Evolutionary conservation across 2,113 vertebrate species (phyloP), one percentile per base, ranked within the genome.

Genomic region (Clupea harengus): DNA sequence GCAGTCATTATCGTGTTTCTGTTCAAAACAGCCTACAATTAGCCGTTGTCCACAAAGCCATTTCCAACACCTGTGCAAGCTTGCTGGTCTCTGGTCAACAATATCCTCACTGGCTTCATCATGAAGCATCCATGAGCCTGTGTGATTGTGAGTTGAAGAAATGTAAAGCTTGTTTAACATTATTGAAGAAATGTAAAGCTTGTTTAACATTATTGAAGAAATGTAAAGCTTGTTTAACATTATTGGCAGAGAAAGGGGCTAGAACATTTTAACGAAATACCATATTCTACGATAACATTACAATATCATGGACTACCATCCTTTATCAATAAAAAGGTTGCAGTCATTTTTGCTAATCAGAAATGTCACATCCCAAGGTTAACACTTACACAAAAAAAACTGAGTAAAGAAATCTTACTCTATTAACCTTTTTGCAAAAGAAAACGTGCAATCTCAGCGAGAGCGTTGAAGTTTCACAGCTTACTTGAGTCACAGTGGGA

Each of bases 1-100:
- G 83, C 88, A 91, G 90, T 94, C 92, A 94, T 94, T 94, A 93
- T 50, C 80, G 78, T 90, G 89, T 88, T 92, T 92, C 89, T 91
- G 91, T 89, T 90, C 88, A 90, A 90, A 91, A 91, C 88, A 54
- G 22, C 22, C 54, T 89, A 82, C 90, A 83, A 90, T 90, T 92
- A 88, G 89, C 87, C 64, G 64, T 89, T 60, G 90, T 93, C 90
- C 89, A 88, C 91, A 28, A 22, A 89, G 90, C 84, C 91, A 87
- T 87, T 92, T 88, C 87, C 91, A 92, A 92, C 92, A 94, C 93
- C 93, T 94, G 93, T 85, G 90, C 89, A 52, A 39, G 13, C 72
- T 39, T 15, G 8, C 57, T 64, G 18, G 25, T 32, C 67, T 75
- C 67, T 4, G 10, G 28, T 44, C 25, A 32, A 78, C 13, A 17